These are phyloP conservation scores for Epistrophe grossulariae DNA, from an alignment of 2,888 invertebrate species.

Conservation along the genomic window DNA sequence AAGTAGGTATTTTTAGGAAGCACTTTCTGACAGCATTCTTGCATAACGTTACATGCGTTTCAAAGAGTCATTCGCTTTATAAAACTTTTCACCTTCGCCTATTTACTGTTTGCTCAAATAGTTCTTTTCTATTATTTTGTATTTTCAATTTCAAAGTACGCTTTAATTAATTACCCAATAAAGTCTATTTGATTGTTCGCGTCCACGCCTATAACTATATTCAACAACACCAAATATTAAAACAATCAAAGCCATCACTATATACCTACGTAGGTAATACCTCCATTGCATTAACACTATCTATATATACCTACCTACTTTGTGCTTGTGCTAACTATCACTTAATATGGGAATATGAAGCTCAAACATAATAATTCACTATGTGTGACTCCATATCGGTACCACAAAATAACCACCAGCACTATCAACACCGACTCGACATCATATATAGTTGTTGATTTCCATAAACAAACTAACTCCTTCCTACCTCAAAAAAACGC, in stretches of 20 bases:
- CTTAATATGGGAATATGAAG: conserved; percentile 43
- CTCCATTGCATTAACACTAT: not conserved
- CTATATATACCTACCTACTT: not conserved
- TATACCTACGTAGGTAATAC: not conserved
- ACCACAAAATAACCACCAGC: conserved; percentile 67
- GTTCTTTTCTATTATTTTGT: not conserved
- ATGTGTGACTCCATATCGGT: conserved; percentile 47
- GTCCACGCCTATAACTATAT: conserved; percentile 38
- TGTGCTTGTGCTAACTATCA: not conserved
- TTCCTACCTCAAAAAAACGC: not conserved
- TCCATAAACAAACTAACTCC: conserved; percentile 70
- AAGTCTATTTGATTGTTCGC: conserved; percentile 50
- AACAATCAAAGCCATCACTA: not conserved
- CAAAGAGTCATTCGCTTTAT: too few relatives aligned
- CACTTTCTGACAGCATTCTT: too few relatives aligned
- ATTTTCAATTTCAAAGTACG: conserved; percentile 9
- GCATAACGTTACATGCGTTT: too few relatives aligned
- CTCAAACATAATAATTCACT: conserved; percentile 67
- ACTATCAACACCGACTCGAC: conserved; percentile 56
- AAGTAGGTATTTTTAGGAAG: too few relatives aligned
- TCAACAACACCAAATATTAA: conserved; percentile 3
- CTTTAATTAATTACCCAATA: conserved; percentile 53
- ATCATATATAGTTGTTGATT: conserved; percentile 57
- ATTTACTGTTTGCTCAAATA: not conserved
- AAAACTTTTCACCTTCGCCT: too few relatives aligned